Evolutionary conservation across 1,140 invertebrate genomes (phyloP).

Genomic region (Kradibia gibbosae): DNA sequence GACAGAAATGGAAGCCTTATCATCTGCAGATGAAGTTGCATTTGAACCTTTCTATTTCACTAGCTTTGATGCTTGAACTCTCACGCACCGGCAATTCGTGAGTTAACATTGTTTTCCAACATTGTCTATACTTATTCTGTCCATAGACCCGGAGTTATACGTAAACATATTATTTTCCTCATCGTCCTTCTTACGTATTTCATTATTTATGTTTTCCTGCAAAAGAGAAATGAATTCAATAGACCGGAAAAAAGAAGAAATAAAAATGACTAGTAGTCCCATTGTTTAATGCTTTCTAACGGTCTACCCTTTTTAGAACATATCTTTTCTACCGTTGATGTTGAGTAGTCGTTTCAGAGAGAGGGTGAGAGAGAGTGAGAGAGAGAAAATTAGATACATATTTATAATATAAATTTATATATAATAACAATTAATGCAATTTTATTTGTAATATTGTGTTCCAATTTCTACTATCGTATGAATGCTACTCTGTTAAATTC

Average conservation of each 20-base stretch:
- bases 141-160: background rate
- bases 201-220: background rate
- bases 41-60: background rate
- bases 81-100: constrained; percentile 59
- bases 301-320: constrained; percentile 19
- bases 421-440: too few relatives aligned
- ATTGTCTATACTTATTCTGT: constrained; percentile 37
- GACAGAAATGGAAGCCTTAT: constrained; percentile 55
- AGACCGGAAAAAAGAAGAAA: background rate
- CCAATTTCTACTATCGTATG: too few relatives aligned
- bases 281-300: constrained; percentile 47
- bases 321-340: background rate
- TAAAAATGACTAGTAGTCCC: background rate
- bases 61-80: background rate
- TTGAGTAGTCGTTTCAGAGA: too few relatives aligned
- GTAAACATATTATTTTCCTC: background rate
- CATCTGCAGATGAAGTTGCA: constrained; percentile 36
- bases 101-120: constrained; percentile 67
- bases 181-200: background rate
- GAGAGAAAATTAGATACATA: background rate
- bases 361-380: background rate
- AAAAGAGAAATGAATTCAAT: background rate
- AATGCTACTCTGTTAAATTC: too few relatives aligned
- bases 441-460: too few relatives aligned
- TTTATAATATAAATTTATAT: too few relatives aligned